phyloP scores from a whole-genome alignment of 2,888 invertebrate genomes.

The Pantelozetes paolii region DNA sequence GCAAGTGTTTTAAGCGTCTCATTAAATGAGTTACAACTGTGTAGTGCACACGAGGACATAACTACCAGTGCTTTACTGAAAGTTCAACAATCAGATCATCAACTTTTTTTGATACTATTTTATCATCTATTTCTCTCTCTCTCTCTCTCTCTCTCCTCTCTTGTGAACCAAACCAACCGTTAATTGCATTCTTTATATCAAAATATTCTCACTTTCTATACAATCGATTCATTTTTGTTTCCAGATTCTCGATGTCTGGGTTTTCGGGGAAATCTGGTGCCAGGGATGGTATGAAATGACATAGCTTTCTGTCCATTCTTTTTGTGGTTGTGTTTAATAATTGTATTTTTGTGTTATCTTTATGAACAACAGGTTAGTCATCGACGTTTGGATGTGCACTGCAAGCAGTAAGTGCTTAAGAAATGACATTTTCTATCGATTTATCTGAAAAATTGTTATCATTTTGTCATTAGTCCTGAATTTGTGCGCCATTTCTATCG shows the following conservation, averaged over 20 bases:
- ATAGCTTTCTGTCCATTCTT: not conserved
- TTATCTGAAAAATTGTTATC: not conserved
- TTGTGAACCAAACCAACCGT: not conserved
- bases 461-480: constrained; percentile 60
- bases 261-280: constrained; percentile 94
- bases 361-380: constrained; percentile 62
- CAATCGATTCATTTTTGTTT: not conserved
- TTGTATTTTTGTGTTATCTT: not conserved
- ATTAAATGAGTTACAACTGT: not conserved
- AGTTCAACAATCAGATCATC: no score
- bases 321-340: not conserved
- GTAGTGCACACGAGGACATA: not conserved
- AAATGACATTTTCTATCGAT: not conserved
- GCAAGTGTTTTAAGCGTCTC: not conserved
- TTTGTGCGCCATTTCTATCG: constrained; percentile 85
- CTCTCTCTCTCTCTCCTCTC: constrained; percentile 33
- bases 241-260: constrained; percentile 71
- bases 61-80: no score
- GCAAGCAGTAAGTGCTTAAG: constrained; percentile 63
- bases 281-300: constrained; percentile 67
- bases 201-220: not conserved
- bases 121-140: no score
- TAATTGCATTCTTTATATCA: not conserved
- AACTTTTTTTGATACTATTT: no score
- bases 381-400: constrained; percentile 98